Base-by-base conservation (phyloP, 1,140 invertebrate species). In the Cherax destructor region DNA sequence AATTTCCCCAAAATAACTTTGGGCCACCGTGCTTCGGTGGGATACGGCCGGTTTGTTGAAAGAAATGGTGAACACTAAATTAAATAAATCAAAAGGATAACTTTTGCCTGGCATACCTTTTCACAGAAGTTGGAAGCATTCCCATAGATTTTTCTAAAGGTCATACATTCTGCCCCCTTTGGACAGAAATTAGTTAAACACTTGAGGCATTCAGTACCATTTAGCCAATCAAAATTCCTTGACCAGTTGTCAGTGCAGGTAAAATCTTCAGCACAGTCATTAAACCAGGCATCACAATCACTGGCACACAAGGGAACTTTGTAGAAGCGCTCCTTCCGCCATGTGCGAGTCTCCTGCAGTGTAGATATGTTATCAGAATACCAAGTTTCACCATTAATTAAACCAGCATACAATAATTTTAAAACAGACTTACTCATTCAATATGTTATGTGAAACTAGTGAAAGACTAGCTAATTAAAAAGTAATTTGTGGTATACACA, bases 181-280 rank as follows among this genome's bases (percentile, higher is more conserved):
- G 94, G 94, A 93, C 95, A 96, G 7, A 83, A 92, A 91, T 95
- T 95, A 6, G 92, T 93, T 13, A 94, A 94, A 47, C 93, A 89
- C 21, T 92, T 87, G 50, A 94, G 94, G 93, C 95, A 95, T 6
- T 83, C 95, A 9, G 92, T 93, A n/a, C 94, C 94, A n/a, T 92
- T 94, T 16, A 92, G 92, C 95, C 95, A 95, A 49, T 94, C 93
- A 92, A 95, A 95, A 88, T 95, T 94, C 47, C 93, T 92, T 9
- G 93, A 89, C 95, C 95, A 96, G 92, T 95, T 96, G 80, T 95
- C 94, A 1, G 94, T 94, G 93, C 95, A 96, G 9, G 95, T 96
- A 30, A 93, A 94, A 90, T 96, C 95, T 87, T 95, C 93, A 72
- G 94, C 92, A 93, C 95, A 96, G 50, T 94, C 95, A n/a, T 94